Conservation (phyloP, 2,113 vertebrate species). For the Pungitius pungitius region DNA sequence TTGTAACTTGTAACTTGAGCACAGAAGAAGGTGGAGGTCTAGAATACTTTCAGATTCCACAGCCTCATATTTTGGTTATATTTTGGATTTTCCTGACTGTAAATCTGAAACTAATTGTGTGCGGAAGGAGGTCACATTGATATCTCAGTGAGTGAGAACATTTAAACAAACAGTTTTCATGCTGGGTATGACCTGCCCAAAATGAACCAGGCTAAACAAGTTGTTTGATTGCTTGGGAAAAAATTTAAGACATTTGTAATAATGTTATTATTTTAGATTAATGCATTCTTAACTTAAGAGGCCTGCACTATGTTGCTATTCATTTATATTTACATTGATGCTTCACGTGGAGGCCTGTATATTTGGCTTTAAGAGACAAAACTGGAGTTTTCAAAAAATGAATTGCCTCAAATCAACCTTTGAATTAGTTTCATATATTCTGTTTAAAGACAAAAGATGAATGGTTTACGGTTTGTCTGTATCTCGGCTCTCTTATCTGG, state of each 20-base stretch:
- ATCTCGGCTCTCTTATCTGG: neutral
- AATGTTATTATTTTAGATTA: neutral
- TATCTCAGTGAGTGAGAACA: conserved; percentile 14
- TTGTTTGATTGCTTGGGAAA: neutral
- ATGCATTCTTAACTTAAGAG: neutral
- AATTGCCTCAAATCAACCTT: neutral
- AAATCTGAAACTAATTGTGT: neutral
- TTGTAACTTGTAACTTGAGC: neutral
- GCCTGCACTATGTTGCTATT: neutral
- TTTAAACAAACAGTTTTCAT: conserved; percentile 14
- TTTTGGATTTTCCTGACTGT: too few species aligned
- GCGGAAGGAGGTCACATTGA: conserved; percentile 3
- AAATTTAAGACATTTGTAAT: neutral
- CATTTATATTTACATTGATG: neutral
- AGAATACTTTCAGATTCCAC: neutral
- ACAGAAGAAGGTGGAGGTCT: neutral
- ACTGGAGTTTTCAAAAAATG: too few species aligned
- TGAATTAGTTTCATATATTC: neutral
- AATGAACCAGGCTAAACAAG: neutral
- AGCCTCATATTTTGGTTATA: neutral
- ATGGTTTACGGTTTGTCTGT: neutral
- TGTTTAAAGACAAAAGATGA: neutral
- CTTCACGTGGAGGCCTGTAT: neutral
- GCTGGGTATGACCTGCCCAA: neutral
- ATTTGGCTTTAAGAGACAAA: neutral